Evolutionary conservation across 1,140 invertebrate species (phyloP).

Genomic region (Bicyclus anynana): DNA sequence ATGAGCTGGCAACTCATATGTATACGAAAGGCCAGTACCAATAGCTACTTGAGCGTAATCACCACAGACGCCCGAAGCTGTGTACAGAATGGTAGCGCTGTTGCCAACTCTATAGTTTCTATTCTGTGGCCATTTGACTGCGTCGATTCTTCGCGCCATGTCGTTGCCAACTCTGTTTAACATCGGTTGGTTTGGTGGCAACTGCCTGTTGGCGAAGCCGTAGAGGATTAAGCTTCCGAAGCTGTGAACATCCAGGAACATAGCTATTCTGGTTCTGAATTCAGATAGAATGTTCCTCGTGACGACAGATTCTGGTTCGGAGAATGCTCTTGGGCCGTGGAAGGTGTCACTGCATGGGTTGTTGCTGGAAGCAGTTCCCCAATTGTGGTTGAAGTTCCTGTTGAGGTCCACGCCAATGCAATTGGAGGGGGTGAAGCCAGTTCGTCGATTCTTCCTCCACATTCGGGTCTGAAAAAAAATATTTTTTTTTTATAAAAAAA

Average conservation of each 20-base stretch:
- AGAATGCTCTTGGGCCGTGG: slow-evolving; percentile 82
- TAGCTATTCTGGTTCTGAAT: slow-evolving; percentile 60
- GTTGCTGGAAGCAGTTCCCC: slow-evolving; percentile 72
- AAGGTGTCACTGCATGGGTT: slow-evolving; percentile 83
- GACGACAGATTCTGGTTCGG: slow-evolving; percentile 81
- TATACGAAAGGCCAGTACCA: slow-evolving; percentile 80
- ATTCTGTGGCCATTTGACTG: slow-evolving; percentile 28
- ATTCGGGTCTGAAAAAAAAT: slow-evolving; percentile 24
- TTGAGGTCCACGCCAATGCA: slow-evolving; percentile 81
- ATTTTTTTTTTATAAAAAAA: too few relatives aligned
- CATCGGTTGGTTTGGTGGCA: slow-evolving; percentile 69
- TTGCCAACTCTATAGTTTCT: slow-evolving; percentile 15
- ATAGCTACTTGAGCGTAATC: slow-evolving; percentile 50
- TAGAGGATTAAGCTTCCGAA: slow-evolving; percentile 79
- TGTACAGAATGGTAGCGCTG: slow-evolving; percentile 16
- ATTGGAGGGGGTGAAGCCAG: slow-evolving; percentile 6
- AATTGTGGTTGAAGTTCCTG: slow-evolving; percentile 79
- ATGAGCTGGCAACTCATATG: slow-evolving; percentile 83
- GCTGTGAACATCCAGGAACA: slow-evolving; percentile 80
- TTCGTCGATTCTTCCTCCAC: slow-evolving; percentile 28
- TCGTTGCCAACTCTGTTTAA: slow-evolving; percentile 51
- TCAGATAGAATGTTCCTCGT: slow-evolving; percentile 61
- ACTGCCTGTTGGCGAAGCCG: slow-evolving; percentile 20
- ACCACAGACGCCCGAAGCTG: slow-evolving; percentile 35
- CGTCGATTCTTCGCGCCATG: slow-evolving; percentile 48